Evolutionary conservation across 1,140 invertebrate species (phyloP), one percentile per base, ranked within the genome.

Genomic region (Cydia strobilella): DNA sequence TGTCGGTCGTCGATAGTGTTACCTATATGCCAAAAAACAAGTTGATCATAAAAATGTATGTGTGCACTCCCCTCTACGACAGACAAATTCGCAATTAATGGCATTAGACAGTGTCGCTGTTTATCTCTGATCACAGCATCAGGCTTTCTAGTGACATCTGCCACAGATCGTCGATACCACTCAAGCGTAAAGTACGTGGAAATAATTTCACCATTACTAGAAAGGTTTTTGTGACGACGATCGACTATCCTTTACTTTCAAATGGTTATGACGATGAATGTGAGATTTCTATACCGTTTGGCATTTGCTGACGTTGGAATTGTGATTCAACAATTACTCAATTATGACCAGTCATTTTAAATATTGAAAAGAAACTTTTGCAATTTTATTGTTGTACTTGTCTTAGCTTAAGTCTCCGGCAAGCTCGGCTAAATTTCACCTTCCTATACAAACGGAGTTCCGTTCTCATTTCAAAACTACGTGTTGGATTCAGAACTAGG

Each of bases 111-210:
- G 76, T 74, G 76, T 69, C 65, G 27, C 65, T 48, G 48, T 77
- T 80, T 84, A 84, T 85, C 84, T 76, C 45, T 76, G 82, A 77
- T 81, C 76, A 76, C 76, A 81, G 82, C 54, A 59, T 59, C 54
- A 59, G 54, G 54, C 86, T 88, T 86, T 86, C 84, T 84, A 84
- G 82, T 77, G 82, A 86, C 85, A 86, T 86, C 85, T 86, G 79
- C 83, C 80, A 75, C 48, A 75, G 78, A 74, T 75, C 65, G 74
- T 71, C 79, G 85, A 87, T 87, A 77, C 76, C 77, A 83, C 75
- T 66, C 73, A 51, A 72, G 73, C 72, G 76, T 77, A 74, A 83
- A 82, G 72, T 79, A 69, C 82, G 83, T 82, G 80, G 79, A 86
- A 84, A 81, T 81, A 18, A 69, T 69, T 69, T 86, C 79, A 80